Evolutionary conservation across 1,140 invertebrate species (phyloP), one percentile per base, ranked within the genome.

Genomic region (Drosophila pseudoananassae): DNA sequence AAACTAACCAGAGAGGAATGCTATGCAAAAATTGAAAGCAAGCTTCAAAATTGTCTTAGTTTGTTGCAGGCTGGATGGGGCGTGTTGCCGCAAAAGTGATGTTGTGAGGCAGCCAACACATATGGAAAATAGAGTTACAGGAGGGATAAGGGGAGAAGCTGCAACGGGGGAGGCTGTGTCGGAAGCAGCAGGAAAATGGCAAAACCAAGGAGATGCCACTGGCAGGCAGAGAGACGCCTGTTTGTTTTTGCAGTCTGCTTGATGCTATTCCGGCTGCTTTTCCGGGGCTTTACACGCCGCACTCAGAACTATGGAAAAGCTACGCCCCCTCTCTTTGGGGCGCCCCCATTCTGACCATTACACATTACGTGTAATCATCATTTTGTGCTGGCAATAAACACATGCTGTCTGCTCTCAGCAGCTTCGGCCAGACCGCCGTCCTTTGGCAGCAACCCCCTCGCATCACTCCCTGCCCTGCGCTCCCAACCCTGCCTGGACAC

Each of bases 351-450:
- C 45, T 51, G 69, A 69, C 53, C 50, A 74, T 82, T 82, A 50
- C 78, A 87, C 82, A 87, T 87, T 88, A 87, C 78, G 83, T 88
- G 71, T 87, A 87, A 87, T 87, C 82, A 87, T 87, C 82, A 87
- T 88, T 87, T 88, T 87, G 78, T 82, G 78, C 83, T 88, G 83
- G 82, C 82, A 87, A 88, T 87, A 87, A 87, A 87, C 82, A 85
- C 82, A 85, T 85, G 82, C 82, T 87, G 82, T 66, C 74, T 75
- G 74, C 60, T 87, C 53, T 58, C 77, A 72, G 40, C 66, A 60
- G 68, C 75, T 61, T 38, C 40, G 55, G 8, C 47, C 29, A n/a
- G 8, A 29, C n/a, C 45, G 8, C 17, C n/a, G 43, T 12, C 25
- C 52, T 29, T 29, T 17, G 17, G 10, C 55, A 40, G 45, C 66